Percentiles rank a stretch among this genome's conserved stretches.
phyloP scores from a whole-genome alignment of 2,797 vertebrate genomes.

The Babyrousa celebensis region DNA sequence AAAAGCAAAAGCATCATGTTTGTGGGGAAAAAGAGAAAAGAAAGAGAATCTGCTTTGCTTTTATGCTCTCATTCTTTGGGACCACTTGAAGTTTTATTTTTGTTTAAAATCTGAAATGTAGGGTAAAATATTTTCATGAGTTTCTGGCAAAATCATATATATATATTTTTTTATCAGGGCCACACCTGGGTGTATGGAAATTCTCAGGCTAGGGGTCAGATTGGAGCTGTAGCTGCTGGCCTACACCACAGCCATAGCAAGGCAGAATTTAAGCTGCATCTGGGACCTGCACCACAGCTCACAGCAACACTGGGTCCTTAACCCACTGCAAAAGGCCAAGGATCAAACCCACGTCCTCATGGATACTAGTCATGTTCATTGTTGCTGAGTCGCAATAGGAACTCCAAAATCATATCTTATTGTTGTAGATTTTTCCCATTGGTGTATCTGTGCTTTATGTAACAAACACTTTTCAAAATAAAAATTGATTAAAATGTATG shows the following conservation, averaged over 20 bases:
- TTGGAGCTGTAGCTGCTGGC: too few relatives aligned
- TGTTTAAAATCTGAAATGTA: conserved; percentile 33
- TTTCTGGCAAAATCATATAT: neutral
- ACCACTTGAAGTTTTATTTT: conserved; percentile 8
- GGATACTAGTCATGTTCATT: too few relatives aligned
- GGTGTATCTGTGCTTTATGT: neutral
- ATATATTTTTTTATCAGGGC: too few relatives aligned
- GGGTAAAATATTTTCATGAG: neutral
- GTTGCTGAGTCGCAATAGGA: too few relatives aligned
- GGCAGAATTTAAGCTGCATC: too few relatives aligned
- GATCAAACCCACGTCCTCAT: too few relatives aligned
- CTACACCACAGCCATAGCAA: too few relatives aligned
- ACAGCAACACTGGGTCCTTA: too few relatives aligned
- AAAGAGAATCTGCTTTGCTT: neutral
- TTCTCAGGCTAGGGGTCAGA: too few relatives aligned
- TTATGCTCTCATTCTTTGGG: neutral
- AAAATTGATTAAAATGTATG: conserved; percentile 6
- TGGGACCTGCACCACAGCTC: too few relatives aligned
- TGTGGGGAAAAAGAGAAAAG: neutral
- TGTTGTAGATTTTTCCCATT: neutral
- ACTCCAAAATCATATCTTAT: neutral
- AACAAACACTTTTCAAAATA: conserved; percentile 7
- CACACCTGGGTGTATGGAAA: too few relatives aligned
- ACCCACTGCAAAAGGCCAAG: too few relatives aligned
- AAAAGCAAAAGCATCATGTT: neutral